A percentile compares a stretch with the other conserved stretches of the same genome.
These are phyloP conservation scores for Spicauda simplicius DNA, from an alignment of 2,888 invertebrate genomes.

Conservation along the genomic window DNA sequence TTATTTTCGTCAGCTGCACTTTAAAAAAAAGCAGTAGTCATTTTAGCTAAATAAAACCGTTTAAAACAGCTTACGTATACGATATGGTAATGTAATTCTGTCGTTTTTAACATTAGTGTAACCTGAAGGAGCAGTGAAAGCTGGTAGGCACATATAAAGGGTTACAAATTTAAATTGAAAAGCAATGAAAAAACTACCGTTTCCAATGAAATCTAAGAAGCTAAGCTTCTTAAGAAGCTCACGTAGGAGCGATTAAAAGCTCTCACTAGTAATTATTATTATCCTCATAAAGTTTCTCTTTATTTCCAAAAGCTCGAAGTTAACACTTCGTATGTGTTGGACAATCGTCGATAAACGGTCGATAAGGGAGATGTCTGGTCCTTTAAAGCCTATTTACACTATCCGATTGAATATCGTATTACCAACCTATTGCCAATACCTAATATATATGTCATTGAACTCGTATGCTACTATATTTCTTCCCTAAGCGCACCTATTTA, in stretches of 20 bases:
- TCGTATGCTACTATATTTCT: neutral
- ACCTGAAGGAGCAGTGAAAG: neutral
- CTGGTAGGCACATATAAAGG: neutral
- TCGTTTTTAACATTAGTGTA: neutral
- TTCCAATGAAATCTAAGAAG: conserved; percentile 28
- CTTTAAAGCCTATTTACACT: neutral
- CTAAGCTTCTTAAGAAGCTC: conserved; percentile 32
- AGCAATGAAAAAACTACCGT: conserved; percentile 32
- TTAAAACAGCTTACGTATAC: neutral
- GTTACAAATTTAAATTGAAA: conserved; percentile 17
- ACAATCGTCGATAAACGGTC: conserved; percentile 13
- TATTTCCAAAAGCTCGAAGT: conserved; percentile 18
- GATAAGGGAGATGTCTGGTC: conserved; percentile 22
- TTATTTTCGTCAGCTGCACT: too few species aligned
- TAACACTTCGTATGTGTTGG: conserved; percentile 28
- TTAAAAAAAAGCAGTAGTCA: too few species aligned
- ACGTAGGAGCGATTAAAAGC: conserved; percentile 27
- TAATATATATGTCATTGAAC: neutral
- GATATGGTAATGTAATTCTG: neutral
- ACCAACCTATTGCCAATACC: neutral
- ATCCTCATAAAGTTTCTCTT: conserved; percentile 22
- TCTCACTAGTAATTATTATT: conserved; percentile 23
- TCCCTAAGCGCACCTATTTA: too few species aligned
- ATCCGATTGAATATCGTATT: neutral
- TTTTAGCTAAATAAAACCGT: too few species aligned